Evolutionary conservation across 2,113 vertebrate genomes (phyloP).

Genomic region (Callipepla squamata): DNA sequence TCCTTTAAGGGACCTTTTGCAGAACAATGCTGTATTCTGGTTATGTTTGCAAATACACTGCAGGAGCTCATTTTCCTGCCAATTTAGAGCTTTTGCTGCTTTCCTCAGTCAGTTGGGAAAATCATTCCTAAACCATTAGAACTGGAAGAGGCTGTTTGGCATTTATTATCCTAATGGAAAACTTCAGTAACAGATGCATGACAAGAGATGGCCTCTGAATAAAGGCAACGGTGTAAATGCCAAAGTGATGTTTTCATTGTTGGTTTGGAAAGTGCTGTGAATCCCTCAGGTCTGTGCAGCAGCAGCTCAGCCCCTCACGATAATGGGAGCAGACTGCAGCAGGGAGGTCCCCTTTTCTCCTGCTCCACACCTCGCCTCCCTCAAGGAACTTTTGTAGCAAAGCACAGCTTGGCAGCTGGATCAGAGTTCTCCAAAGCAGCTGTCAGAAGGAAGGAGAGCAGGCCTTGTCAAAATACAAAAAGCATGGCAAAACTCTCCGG

Average conservation of each 20-base stretch:
- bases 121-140: background rate
- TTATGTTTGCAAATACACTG: background rate
- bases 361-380: background rate
- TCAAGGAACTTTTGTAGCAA: background rate
- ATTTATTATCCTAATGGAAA: background rate
- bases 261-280: background rate
- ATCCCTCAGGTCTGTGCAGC: background rate
- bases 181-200: background rate
- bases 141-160: background rate
- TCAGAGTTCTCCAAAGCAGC: background rate
- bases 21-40: background rate
- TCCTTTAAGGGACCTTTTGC: background rate
- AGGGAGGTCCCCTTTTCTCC: background rate
- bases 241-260: background rate
- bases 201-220: background rate
- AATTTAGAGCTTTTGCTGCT: background rate
- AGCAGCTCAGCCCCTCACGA: background rate
- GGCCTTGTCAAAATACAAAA: background rate
- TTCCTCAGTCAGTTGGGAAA: background rate
- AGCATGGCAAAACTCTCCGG: accelerated
- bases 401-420: background rate
- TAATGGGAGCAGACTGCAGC: background rate
- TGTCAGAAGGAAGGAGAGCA: background rate
- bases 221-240: background rate
- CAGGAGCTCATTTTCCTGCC: background rate